Conservation (phyloP, 2,797 vertebrate genomes). For the Xiphophorus birchmanni region DNA sequence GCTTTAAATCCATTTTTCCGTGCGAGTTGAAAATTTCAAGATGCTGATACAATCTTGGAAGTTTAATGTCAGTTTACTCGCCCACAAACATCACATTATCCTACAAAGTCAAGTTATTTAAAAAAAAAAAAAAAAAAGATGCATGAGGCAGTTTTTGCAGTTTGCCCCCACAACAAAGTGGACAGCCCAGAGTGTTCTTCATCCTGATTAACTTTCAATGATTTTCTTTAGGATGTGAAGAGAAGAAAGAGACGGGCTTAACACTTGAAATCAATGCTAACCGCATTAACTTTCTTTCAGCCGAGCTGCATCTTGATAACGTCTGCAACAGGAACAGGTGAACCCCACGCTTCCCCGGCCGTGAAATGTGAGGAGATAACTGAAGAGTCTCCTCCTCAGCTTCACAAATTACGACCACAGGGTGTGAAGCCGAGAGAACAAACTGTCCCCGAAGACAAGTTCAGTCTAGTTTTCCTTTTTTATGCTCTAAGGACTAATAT, state of each 20-base stretch:
- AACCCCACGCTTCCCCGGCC: slow-evolving; percentile 31
- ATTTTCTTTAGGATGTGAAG: slow-evolving; percentile 19
- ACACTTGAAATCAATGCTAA: slow-evolving; percentile 34
- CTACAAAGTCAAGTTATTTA: not conserved
- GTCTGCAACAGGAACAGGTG: slow-evolving; percentile 24
- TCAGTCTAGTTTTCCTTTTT: not conserved
- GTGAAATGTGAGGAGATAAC: slow-evolving; percentile 17
- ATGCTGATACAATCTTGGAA: not conserved
- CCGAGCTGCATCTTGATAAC: slow-evolving; percentile 17
- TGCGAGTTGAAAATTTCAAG: not conserved
- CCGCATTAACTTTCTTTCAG: slow-evolving; percentile 34
- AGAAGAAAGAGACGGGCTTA: slow-evolving; percentile 2
- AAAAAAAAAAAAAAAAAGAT: not conserved
- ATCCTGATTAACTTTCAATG: slow-evolving; percentile 39
- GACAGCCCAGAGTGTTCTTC: slow-evolving; percentile 1
- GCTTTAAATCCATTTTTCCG: not conserved
- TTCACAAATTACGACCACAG: not conserved
- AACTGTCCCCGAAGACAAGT: not conserved
- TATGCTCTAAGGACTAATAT: not conserved
- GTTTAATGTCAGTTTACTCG: not conserved
- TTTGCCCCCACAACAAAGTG: not conserved
- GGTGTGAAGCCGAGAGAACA: not conserved
- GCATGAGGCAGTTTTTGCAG: not conserved
- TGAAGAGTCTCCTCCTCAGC: not conserved
- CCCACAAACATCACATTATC: not conserved